Evolutionary conservation across 2,797 vertebrate species (phyloP).

Genomic region (Bucorvus abyssinicus): DNA sequence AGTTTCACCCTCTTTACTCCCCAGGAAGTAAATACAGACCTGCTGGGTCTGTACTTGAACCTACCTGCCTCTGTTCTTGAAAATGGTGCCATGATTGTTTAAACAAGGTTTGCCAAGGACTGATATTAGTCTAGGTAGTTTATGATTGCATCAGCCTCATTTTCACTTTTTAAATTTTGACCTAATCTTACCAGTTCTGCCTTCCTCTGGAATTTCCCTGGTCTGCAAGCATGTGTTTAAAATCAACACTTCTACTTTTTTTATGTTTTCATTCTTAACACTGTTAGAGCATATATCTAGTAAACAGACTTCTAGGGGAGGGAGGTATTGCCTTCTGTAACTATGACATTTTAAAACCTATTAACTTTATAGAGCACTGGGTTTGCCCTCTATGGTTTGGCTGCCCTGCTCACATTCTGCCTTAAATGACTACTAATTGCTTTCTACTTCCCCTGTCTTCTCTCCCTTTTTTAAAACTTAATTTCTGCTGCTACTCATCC

Average conservation of each 20-base stretch:
- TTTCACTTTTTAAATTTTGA: not conserved
- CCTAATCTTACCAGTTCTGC: not conserved
- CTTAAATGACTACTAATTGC: not conserved
- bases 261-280: not conserved
- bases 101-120: not conserved
- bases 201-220: constrained; percentile 4
- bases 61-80: not conserved
- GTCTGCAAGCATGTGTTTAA: not conserved
- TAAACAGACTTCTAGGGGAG: not conserved
- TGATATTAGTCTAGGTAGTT: not conserved
- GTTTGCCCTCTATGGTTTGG: not conserved
- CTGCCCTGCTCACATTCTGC: not conserved
- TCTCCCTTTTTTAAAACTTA: not conserved
- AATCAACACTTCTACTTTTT: not conserved
- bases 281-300: not conserved
- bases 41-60: not conserved
- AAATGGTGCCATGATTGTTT: not conserved
- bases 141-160: not conserved
- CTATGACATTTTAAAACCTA: not conserved
- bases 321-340: not conserved
- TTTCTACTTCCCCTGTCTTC: not conserved
- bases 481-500: not conserved
- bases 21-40: not conserved
- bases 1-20: not conserved
- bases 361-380: not conserved